Base-by-base conservation (phyloP, 2,113 vertebrate genomes). In the Oncorhynchus nerka region DNA sequence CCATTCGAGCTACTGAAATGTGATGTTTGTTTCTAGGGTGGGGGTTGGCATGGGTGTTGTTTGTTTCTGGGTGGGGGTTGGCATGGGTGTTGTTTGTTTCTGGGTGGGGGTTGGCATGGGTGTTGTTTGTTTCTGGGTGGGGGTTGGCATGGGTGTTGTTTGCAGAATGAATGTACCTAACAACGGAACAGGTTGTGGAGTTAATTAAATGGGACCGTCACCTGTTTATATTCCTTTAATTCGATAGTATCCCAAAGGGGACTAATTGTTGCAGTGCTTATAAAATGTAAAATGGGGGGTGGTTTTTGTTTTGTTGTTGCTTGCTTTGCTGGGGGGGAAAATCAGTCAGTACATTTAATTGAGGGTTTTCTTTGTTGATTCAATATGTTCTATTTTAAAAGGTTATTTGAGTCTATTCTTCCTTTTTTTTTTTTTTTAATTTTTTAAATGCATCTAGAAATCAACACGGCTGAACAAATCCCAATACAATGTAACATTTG, bases 1-100 rank as follows among this genome's bases (percentile, higher is more conserved):
- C 88, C 83, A 92, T 93, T 94, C 92, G 92, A 93, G 93, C 93
- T 94, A 96, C 93, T 96, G 94, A 92, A 93, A 89, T 86, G 85
- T 79, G 83, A 83, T 89, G 28, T 86, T 71, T 84, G 79, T n/a
- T n/a, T n/a, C n/a, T n/a, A n/a, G n/a, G n/a, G n/a, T n/a, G n/a
- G n/a, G n/a, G n/a, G n/a, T n/a, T n/a, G n/a, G n/a, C n/a, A n/a
- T n/a, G n/a, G n/a, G n/a, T n/a, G n/a, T n/a, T n/a, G n/a, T n/a
- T n/a, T n/a, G n/a, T n/a, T n/a, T n/a, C n/a, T n/a, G n/a, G n/a
- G n/a, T n/a, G n/a, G n/a, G n/a, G n/a, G n/a, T n/a, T n/a, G n/a
- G n/a, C n/a, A n/a, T n/a, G n/a, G n/a, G n/a, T n/a, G n/a, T n/a
- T n/a, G n/a, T n/a, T n/a, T n/a, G n/a, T n/a, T n/a, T n/a, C n/a